Percentiles rank a stretch among this genome's conserved stretches.
Evolutionary conservation across 2,888 invertebrate genomes (phyloP).

Genomic region (Cheilosia vulpina): DNA sequence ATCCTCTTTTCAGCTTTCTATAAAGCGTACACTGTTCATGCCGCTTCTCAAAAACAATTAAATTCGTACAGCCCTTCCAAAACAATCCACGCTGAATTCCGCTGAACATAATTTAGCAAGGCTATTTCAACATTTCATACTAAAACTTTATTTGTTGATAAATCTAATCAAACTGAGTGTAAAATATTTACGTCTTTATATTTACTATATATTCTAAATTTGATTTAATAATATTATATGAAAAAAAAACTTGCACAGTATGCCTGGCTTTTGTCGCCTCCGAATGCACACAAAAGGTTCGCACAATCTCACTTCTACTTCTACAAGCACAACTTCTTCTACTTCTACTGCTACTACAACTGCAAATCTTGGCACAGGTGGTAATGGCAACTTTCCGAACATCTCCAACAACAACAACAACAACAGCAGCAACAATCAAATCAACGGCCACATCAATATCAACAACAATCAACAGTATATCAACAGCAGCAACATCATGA

Average conservation of each 20-base stretch:
- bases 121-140: neutral
- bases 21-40: neutral
- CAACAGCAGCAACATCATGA: conserved; percentile 67
- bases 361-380: conserved; percentile 76
- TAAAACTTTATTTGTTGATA: conserved; percentile 42
- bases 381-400: conserved; percentile 65
- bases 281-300: conserved; percentile 95
- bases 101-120: conserved; percentile 12
- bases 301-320: conserved; percentile 83
- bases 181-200: conserved; percentile 24
- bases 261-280: conserved; percentile 98
- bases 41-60: neutral
- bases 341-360: conserved; percentile 79
- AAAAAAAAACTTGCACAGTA: conserved; percentile 87
- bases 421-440: conserved; percentile 73
- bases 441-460: conserved; percentile 59
- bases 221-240: conserved; percentile 64
- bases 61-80: neutral
- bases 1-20: too few relatives aligned
- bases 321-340: conserved; percentile 81
- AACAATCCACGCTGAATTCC: conserved; percentile 25
- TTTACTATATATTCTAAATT: conserved; percentile 53
- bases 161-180: conserved; percentile 45
- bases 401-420: conserved; percentile 56
- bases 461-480: conserved; percentile 66